phyloP scores from a whole-genome alignment of 2,888 invertebrate genomes.

The Cantharis rufa region DNA sequence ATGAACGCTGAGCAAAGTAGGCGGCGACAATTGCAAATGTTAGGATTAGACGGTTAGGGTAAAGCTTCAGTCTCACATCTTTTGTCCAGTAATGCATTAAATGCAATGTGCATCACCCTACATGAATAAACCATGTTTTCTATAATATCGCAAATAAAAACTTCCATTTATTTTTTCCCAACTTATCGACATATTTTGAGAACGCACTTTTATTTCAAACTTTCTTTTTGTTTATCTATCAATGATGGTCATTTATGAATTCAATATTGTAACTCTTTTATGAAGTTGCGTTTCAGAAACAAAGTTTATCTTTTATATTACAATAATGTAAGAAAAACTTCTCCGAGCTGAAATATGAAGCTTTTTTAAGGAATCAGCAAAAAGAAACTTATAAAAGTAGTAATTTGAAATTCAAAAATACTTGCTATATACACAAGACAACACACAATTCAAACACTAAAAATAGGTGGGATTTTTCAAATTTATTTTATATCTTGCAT shows the following conservation, averaged over 20 bases:
- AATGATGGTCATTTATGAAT: neutral
- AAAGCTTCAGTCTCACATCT: slow-evolving; percentile 15
- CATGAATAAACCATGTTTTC: neutral
- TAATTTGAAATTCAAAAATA: slow-evolving; percentile 4
- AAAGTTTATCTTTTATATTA: slow-evolving; percentile 4
- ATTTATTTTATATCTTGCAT: neutral
- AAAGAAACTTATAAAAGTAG: slow-evolving; percentile 3
- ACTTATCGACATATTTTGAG: neutral
- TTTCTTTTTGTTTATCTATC: neutral
- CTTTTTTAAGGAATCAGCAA: slow-evolving; percentile 2
- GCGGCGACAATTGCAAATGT: slow-evolving; percentile 44
- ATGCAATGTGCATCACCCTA: neutral
- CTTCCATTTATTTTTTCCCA: neutral
- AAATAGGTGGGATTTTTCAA: neutral
- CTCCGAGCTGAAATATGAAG: neutral
- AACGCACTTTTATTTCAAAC: neutral
- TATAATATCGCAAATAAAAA: neutral
- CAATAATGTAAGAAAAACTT: slow-evolving; percentile 1
- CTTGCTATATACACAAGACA: neutral
- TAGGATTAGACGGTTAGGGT: slow-evolving; percentile 37
- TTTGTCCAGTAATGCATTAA: slow-evolving; percentile 3
- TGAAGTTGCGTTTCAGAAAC: neutral
- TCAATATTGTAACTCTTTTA: slow-evolving; percentile 1
- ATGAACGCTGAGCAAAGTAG: slow-evolving; percentile 45
- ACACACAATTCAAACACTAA: neutral